Evolutionary conservation across 2,888 invertebrate species (phyloP), one percentile per base, ranked within the genome.

Genomic region (Amphipyra berbera): DNA sequence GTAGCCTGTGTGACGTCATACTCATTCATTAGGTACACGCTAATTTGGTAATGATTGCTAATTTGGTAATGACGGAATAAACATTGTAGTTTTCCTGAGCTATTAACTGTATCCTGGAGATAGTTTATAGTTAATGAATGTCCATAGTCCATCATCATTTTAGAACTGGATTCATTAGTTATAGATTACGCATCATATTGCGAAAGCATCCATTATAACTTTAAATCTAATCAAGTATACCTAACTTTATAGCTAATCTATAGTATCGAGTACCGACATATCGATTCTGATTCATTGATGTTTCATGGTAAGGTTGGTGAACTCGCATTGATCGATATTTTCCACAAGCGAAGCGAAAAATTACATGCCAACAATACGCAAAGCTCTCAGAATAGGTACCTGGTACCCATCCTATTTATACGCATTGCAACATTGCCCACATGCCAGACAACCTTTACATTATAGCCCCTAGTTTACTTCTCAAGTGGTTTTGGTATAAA

Each of bases 1-100:
- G 56, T 46, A 37, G 53, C 37, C 15, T 35, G 6, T 6, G 30
- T 76, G 79, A 78, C 69, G 70, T 79, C 78, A 78, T 49, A 30
- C 42, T 47, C 69, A 65, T 73, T 73, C 47, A 73, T 53, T 53
- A 7, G 2, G 6, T 35, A 15, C 7, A 13, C 12, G n/a, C n/a
- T 15, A 4, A 42, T 42, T 50, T 40, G 21, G 48, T 40, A 60
- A 46, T 53, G 9, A 40, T n/a, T n/a, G 10, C 40, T 7, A 9
- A 8, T n/a, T 6, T n/a, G n/a, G n/a, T n/a, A n/a, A n/a, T n/a
- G n/a, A 2, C 12, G 12, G 6, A 12, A 45, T 37, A 12, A 7
- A 10, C 37, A 10, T 7, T 4, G 37, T 12, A 9, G 12, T 37
- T 37, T 30, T 30, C 30, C 30, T 6, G 30, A 6, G 30, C 6